Base-by-base conservation (phyloP, 2,888 invertebrate species). In the Ectemnius cavifrons region DNA sequence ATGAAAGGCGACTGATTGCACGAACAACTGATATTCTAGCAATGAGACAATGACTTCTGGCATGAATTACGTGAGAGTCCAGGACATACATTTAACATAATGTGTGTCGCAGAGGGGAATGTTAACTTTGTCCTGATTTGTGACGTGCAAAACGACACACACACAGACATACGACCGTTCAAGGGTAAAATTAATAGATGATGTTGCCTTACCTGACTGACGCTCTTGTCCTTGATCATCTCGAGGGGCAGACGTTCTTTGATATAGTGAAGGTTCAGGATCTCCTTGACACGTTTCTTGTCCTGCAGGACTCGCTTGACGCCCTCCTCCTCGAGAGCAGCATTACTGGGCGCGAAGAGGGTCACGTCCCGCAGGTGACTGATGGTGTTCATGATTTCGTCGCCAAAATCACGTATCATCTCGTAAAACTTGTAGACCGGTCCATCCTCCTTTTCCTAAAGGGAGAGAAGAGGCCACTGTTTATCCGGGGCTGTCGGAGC, bases 331-430 rank as follows among this genome's bases (percentile, higher is more conserved):
- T 94, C 93, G 94, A 97, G 96, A 14, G 97, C 97, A 76, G 95
- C 95, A 89, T 98, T 97, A 86, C 96, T 96, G 0, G 98, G 98
- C 1, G 97, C 97, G 89, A 98, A 96, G 71, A 98, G 92, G 2
- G 98, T 98, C 27, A 97, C 93, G 82, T 96, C 95, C 71, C 94
- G 94, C 77, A 94, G 93, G 72, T 93, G 91, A 70, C 93, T 95
- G 46, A 97, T 93, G 79, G 94, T 94, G 75, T 93, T 93, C 89
- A 96, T 93, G 87, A 96, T 96, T 80, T 95, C 94, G 70, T 94
- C 94, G 5, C 95, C 96, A 71, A 94, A 93, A 86, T 96, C 95
- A 91, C 94, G 93, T 77, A 97, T 95, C 67, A 95, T 95, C 89
- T 96, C 94, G 90, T 95, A 95, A 91, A 97, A 97, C 90, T 95